Evolutionary conservation across 2,888 invertebrate genomes (phyloP).

Genomic region (Parnassius glacialis): DNA sequence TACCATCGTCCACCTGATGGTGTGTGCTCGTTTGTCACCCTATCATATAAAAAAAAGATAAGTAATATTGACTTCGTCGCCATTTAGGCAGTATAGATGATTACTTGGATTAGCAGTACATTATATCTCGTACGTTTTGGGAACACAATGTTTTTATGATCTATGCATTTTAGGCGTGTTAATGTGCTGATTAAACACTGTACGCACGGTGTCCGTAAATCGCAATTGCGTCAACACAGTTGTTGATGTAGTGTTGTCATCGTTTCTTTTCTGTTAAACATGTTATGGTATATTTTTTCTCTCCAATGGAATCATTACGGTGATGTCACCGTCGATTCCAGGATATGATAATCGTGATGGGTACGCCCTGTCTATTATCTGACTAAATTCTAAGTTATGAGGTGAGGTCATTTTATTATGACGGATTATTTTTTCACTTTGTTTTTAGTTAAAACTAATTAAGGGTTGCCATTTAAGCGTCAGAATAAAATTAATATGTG

Average conservation of each 20-base stretch:
- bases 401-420: conserved; percentile 62
- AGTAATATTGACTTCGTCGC: conserved; percentile 63
- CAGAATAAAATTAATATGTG: conserved; percentile 67
- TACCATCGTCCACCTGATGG: too few species aligned
- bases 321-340: conserved; percentile 70
- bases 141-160: conserved; percentile 67
- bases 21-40: too few species aligned
- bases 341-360: conserved; percentile 67
- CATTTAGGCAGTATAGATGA: conserved; percentile 69
- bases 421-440: conserved; percentile 54
- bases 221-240: conserved; percentile 61
- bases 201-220: conserved; percentile 43
- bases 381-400: conserved; percentile 36
- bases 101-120: conserved; percentile 55
- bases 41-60: conserved; percentile 31
- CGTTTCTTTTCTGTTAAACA: conserved; percentile 56
- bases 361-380: conserved; percentile 55
- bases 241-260: conserved; percentile 65
- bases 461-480: conserved; percentile 54
- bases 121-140: conserved; percentile 63
- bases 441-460: conserved; percentile 29
- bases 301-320: conserved; percentile 55
- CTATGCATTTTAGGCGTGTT: conserved; percentile 66
- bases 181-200: conserved; percentile 56
- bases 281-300: conserved; percentile 56